phyloP scores from a whole-genome alignment of 2,113 vertebrate species.

The Gallinago jamesoni region DNA sequence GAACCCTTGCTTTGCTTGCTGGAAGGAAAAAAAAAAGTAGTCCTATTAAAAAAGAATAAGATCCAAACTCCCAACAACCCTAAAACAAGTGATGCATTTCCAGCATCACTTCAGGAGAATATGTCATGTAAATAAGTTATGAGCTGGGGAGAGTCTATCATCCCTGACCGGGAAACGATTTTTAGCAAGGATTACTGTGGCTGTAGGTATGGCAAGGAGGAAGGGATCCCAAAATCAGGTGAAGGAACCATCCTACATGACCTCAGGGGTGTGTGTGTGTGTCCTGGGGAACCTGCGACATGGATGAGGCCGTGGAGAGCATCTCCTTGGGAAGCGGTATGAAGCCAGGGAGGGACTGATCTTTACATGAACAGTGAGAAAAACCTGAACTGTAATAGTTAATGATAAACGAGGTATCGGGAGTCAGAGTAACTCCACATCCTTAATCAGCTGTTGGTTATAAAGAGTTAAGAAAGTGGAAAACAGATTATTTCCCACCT shows the following conservation, averaged over 20 bases:
- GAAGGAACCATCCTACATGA: not conserved
- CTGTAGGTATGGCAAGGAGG: not conserved
- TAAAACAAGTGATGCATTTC: not conserved
- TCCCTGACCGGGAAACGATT: not conserved
- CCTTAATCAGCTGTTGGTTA: fast-evolving
- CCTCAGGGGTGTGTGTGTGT: fast-evolving
- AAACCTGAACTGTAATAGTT: not conserved
- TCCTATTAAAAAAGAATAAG: not conserved
- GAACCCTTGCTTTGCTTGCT: not conserved
- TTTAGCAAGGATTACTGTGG: not conserved
- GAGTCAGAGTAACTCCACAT: not conserved
- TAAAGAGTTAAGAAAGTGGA: not conserved
- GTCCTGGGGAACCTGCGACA: fast-evolving
- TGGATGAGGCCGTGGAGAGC: fast-evolving
- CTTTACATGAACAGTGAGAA: not conserved
- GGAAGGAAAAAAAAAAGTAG: not conserved
- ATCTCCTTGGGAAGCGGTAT: not conserved
- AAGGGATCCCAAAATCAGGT: not conserved
- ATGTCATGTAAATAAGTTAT: not conserved
- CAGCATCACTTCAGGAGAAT: not conserved
- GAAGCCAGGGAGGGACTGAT: not conserved
- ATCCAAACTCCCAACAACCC: not conserved
- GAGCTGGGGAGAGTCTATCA: not conserved
- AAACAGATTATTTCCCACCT: not conserved
- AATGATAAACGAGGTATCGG: not conserved